phyloP scores from a whole-genome alignment of 2,888 invertebrate species.

The Xestoiulus laeticollis region DNA sequence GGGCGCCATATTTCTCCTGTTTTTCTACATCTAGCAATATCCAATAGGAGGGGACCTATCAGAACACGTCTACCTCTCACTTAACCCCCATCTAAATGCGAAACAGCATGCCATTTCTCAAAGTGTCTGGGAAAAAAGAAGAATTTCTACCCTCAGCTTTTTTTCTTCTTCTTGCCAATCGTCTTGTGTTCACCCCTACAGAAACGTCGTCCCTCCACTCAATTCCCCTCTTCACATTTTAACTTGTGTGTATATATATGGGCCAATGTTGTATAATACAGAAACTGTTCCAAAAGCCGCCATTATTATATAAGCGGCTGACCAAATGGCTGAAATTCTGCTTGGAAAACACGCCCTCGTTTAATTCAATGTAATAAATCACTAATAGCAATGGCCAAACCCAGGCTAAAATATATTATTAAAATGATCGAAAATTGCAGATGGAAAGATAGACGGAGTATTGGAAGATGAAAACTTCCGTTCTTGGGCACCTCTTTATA shows the following conservation, averaged over 20 bases:
- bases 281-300: neutral
- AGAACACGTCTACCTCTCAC: neutral
- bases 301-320: neutral
- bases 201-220: neutral
- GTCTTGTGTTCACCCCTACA: neutral
- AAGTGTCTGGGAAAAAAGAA: neutral
- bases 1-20: neutral
- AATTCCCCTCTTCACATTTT: neutral
- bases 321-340: slow-evolving; percentile 11
- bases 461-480: neutral
- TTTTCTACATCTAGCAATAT: neutral
- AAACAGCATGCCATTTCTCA: slow-evolving; percentile 22
- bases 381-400: neutral
- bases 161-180: neutral
- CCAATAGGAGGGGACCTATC: neutral
- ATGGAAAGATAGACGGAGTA: slow-evolving; percentile 16
- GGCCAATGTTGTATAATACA: slow-evolving; percentile 8
- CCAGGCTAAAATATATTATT: slow-evolving; percentile 28
- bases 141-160: slow-evolving; percentile 31
- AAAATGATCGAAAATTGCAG: slow-evolving; percentile 7
- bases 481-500: neutral
- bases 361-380: slow-evolving; percentile 32
- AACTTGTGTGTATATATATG: neutral
- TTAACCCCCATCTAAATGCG: slow-evolving; percentile 34
- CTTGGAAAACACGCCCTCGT: slow-evolving; percentile 13